A percentile compares a stretch with the other conserved stretches of the same genome.
These are phyloP conservation scores for Heliconius hortense DNA, from an alignment of 2,888 invertebrate genomes.

Conservation along the genomic window DNA sequence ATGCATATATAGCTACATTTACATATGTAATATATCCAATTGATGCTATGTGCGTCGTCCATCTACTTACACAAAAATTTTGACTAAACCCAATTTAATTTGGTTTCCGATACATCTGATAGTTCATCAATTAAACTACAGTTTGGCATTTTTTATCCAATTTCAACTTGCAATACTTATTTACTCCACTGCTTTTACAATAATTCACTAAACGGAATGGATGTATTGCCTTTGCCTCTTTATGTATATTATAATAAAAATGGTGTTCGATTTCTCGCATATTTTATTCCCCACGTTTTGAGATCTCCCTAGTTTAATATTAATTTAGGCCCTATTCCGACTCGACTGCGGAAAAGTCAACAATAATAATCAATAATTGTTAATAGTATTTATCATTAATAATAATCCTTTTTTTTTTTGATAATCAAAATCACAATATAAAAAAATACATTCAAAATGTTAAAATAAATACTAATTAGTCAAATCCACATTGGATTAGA, in stretches of 20 bases:
- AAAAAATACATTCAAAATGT: neutral
- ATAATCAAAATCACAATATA: neutral
- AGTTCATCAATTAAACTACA: constrained; percentile 3
- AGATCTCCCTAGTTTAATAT: neutral
- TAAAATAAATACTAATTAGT: neutral
- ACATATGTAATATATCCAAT: constrained; percentile 17
- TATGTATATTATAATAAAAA: constrained; percentile 46
- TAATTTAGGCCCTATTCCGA: constrained; percentile 8
- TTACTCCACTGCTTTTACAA: constrained; percentile 1
- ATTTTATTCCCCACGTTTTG: neutral
- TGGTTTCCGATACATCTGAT: constrained; percentile 16
- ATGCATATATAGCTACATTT: constrained; percentile 19
- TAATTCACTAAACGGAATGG: constrained; percentile 18
- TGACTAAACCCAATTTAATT: constrained; percentile 31
- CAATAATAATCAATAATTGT: neutral
- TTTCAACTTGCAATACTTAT: constrained; percentile 2
- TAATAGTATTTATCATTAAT: neutral
- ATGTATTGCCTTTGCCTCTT: constrained; percentile 1
- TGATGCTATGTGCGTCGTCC: constrained; percentile 22
- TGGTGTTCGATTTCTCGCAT: neutral
- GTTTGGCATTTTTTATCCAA: neutral
- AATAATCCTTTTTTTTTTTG: neutral
- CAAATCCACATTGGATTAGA: neutral
- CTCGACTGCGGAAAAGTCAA: neutral
- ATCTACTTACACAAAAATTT: constrained; percentile 23